These are phyloP conservation scores for Melolontha melolontha DNA, from an alignment of 2,888 invertebrate genomes.

Conservation along the genomic window DNA sequence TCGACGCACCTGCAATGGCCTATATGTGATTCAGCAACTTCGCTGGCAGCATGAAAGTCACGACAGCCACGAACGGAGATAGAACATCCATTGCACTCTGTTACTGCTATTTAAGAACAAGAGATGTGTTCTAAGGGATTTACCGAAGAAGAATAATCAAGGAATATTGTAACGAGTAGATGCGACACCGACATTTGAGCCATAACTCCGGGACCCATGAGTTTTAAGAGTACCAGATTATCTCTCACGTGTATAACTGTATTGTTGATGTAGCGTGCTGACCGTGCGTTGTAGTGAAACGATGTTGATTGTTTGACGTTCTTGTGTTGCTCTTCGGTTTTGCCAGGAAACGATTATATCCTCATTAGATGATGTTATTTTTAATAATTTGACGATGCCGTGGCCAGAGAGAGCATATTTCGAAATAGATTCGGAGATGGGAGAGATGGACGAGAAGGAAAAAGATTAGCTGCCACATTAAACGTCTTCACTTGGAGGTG, in stretches of 20 bases:
- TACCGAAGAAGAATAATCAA: no score
- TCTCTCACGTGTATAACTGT: no score
- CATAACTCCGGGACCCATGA: no score
- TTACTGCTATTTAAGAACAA: no score
- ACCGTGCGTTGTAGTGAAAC: no score
- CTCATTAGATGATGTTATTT: conserved; percentile 38
- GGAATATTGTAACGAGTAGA: no score
- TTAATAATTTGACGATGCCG: conserved; percentile 37
- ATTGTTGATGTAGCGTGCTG: no score
- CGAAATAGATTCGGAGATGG: conserved; percentile 36
- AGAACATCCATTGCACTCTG: not conserved
- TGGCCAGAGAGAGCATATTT: conserved; percentile 5
- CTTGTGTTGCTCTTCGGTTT: conserved; percentile 8
- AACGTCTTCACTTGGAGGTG: conserved; percentile 39
- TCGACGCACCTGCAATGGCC: conserved; percentile 56
- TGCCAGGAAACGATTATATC: conserved; percentile 38
- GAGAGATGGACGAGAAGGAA: not conserved
- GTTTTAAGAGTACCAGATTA: no score
- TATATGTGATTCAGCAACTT: conserved; percentile 56
- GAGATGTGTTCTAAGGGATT: no score
- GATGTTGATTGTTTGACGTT: conserved; percentile 1
- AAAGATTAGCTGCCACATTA: conserved; percentile 37
- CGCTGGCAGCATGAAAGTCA: not conserved
- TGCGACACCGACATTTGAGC: no score
- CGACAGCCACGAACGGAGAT: not conserved